Evolutionary conservation across 2,113 vertebrate species (phyloP).

Genomic region (Myxocyprinus asiaticus): DNA sequence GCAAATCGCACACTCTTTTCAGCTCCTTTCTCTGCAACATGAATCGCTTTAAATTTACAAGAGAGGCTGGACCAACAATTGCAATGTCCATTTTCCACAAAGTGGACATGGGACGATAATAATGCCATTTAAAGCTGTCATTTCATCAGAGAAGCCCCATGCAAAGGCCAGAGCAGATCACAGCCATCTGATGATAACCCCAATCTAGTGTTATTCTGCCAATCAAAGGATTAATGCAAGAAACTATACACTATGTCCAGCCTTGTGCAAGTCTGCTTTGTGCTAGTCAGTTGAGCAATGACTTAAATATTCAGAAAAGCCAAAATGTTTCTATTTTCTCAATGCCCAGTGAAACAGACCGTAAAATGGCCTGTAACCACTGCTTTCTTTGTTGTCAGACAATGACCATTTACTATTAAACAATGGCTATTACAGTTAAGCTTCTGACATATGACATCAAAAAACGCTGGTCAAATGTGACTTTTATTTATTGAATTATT

Average conservation of each 20-base stretch:
- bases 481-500: too few species aligned
- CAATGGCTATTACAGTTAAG: too few species aligned
- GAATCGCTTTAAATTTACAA: conserved; percentile 44
- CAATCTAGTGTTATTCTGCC: conserved; percentile 14
- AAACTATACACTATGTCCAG: background rate
- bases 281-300: background rate
- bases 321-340: too few species aligned
- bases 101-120: conserved; percentile 34
- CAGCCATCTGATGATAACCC: conserved; percentile 9
- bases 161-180: conserved; percentile 26
- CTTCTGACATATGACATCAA: too few species aligned
- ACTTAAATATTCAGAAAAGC: background rate
- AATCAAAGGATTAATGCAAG: conserved; percentile 11
- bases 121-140: conserved; percentile 31
- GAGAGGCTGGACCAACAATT: conserved; percentile 27
- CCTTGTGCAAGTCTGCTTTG: background rate
- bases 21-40: conserved; percentile 27
- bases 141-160: conserved; percentile 26
- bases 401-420: too few species aligned
- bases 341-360: too few species aligned
- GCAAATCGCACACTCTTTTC: conserved; percentile 8
- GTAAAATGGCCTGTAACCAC: too few species aligned
- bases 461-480: too few species aligned
- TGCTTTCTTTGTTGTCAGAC: too few species aligned
- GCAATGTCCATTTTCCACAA: conserved; percentile 48